Conservation (phyloP, 2,113 vertebrate species). For the Trinectes maculatus region DNA sequence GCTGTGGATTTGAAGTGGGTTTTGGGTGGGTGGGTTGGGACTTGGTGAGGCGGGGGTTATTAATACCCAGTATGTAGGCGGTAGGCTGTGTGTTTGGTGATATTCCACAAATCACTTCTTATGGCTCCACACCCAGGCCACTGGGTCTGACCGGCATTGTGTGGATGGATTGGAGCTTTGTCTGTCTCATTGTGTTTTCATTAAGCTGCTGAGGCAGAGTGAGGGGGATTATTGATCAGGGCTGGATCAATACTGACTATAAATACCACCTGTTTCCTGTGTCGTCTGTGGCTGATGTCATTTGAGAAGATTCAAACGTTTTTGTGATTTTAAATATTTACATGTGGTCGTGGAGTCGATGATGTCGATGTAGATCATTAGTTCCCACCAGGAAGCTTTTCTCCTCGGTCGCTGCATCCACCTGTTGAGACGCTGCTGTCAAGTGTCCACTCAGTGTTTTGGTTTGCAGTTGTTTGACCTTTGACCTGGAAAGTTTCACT, state of each 20-base stretch:
- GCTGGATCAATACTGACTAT: slow-evolving; percentile 18
- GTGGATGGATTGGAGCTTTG: slow-evolving; percentile 30
- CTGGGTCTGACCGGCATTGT: slow-evolving; percentile 35
- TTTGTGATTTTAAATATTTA: too few species aligned
- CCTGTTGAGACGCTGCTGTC: slow-evolving; percentile 27
- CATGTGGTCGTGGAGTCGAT: too few species aligned
- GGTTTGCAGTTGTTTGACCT: slow-evolving; percentile 14
- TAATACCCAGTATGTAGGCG: slow-evolving; percentile 20
- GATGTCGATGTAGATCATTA: too few species aligned
- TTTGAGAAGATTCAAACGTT: too few species aligned
- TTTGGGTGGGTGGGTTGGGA: slow-evolving; percentile 21
- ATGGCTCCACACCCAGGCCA: slow-evolving; percentile 42
- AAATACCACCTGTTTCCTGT: slow-evolving; percentile 21
- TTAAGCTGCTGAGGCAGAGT: background rate
- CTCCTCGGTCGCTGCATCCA: slow-evolving; percentile 9
- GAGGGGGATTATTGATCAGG: background rate
- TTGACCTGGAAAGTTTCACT: slow-evolving; percentile 45
- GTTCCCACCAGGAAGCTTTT: too few species aligned
- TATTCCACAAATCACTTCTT: slow-evolving; percentile 38
- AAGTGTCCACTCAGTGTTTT: background rate
- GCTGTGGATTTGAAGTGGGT: slow-evolving; percentile 48
- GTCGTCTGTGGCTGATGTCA: too few species aligned
- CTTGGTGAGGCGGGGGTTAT: slow-evolving; percentile 18
- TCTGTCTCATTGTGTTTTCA: background rate
- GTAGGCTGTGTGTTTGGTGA: slow-evolving; percentile 11